Evolutionary conservation across 2,888 invertebrate species (phyloP), one percentile per base, ranked within the genome.

Genomic region (Himalopsyche kuldschensis): DNA sequence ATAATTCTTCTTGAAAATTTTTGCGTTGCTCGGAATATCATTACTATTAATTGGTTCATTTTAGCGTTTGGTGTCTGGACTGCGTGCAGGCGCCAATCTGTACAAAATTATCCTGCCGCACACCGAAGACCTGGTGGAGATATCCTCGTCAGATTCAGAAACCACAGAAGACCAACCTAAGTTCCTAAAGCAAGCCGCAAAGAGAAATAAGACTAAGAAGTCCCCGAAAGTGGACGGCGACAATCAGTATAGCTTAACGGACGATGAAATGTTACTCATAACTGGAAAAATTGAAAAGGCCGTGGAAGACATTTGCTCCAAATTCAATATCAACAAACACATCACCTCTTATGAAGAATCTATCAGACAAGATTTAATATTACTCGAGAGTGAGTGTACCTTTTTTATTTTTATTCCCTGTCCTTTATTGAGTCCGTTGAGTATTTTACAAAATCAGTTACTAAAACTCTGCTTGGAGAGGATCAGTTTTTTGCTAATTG

Each of bases 121-220:
- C 80, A 86, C 0, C 82, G 88, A 89, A 3, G 90, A 91, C 8
- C 86, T 90, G 31, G 91, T 92, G 10, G 91, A 91, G 87, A 91
- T 92, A 80, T 90, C 90, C 0, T 91, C 93, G 87, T 93, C 93
- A 0, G 91, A 90, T 3, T 89, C 90, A 0, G 91, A 91, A 90
- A 1, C 86, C 87, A 0, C 87, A 87, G 3, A 82, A 80, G 0
- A 78, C 77, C 69, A 20, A 32, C 0, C 87, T 87, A 75, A 47
- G 48, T 0, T 87, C 87, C 0, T 83, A 87, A 0, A 87, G 85
- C 0, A 20, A 20, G 79, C n/a, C n/a, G 30, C 48, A 17, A 32
- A n/a, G 17, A 30, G 48, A 11, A 15, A 24, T 5, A 32, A 30
- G 8, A 55, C 6, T 15, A 78, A 41, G 32, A 69, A 81, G 48